phyloP scores from a whole-genome alignment of 2,888 invertebrate species.

The Trissoscelio sp. region DNA sequence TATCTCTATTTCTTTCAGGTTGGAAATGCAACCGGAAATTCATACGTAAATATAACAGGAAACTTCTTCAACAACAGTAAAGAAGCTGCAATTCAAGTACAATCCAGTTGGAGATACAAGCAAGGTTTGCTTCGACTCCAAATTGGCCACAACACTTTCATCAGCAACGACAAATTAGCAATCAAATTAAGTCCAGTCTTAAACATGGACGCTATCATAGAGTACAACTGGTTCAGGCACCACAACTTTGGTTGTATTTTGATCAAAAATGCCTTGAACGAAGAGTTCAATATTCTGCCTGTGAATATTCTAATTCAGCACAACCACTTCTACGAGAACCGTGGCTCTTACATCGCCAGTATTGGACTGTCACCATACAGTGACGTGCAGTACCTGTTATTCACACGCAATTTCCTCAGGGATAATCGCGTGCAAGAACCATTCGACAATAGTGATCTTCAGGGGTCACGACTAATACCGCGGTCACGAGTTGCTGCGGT shows the following conservation, averaged over 20 bases:
- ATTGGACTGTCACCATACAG: slow-evolving; percentile 95
- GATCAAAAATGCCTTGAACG: slow-evolving; percentile 91
- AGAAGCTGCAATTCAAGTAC: slow-evolving; percentile 91
- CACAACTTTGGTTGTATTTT: slow-evolving; percentile 93
- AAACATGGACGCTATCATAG: slow-evolving; percentile 91
- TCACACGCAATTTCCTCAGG: slow-evolving; percentile 94
- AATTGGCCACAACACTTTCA: slow-evolving; percentile 94
- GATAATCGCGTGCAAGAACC: slow-evolving; percentile 94
- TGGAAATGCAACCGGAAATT: slow-evolving; percentile 92
- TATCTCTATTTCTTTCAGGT: slow-evolving; percentile 85
- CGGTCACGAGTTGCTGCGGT: slow-evolving; percentile 96
- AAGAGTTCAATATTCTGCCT: slow-evolving; percentile 91
- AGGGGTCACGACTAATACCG: slow-evolving; percentile 90
- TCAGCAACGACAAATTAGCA: slow-evolving; percentile 89
- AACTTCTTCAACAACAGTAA: slow-evolving; percentile 93
- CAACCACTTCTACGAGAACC: slow-evolving; percentile 95
- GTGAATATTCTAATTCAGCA: slow-evolving; percentile 90
- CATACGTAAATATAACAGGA: slow-evolving; percentile 96
- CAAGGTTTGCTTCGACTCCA: slow-evolving; percentile 87
- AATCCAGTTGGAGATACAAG: slow-evolving; percentile 90
- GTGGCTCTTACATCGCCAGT: slow-evolving; percentile 94
- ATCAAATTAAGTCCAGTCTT: slow-evolving; percentile 92
- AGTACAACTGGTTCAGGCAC: slow-evolving; percentile 94
- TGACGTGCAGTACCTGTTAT: slow-evolving; percentile 90
- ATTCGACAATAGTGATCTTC: slow-evolving; percentile 88